phyloP scores from a whole-genome alignment of 2,888 invertebrate genomes.

The Brassicogethes aeneus region DNA sequence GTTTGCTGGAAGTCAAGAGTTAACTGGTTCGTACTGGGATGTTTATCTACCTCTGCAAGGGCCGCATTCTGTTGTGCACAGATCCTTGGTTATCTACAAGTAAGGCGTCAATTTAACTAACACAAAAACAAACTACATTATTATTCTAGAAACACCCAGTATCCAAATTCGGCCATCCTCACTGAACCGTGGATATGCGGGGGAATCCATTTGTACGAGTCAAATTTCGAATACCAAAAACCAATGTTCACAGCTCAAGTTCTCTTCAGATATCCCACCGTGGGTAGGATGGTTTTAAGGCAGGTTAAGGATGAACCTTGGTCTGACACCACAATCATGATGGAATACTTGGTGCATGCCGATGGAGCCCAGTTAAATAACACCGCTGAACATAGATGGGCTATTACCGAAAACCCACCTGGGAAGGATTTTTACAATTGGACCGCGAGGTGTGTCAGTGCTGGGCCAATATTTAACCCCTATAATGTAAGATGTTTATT shows the following conservation, averaged over 20 bases:
- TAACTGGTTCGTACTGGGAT: conserved; percentile 73
- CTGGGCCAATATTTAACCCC: conserved; percentile 71
- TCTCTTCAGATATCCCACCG: conserved; percentile 65
- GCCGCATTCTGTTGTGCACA: conserved; percentile 64
- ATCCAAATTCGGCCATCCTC: conserved; percentile 37
- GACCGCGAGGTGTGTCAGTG: conserved; percentile 74
- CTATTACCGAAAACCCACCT: conserved; percentile 67
- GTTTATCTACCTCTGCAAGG: conserved; percentile 78
- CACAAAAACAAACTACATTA: not conserved
- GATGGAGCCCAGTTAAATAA: conserved; percentile 74
- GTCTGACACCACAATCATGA: conserved; percentile 75
- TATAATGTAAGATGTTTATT: conserved; percentile 47
- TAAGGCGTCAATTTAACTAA: conserved; percentile 28
- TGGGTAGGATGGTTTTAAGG: conserved; percentile 73
- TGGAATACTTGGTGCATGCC: conserved; percentile 79
- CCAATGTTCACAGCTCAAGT: conserved; percentile 72
- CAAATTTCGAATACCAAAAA: conserved; percentile 57
- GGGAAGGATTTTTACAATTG: conserved; percentile 87
- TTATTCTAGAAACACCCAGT: conserved; percentile 42
- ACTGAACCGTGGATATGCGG: conserved; percentile 55
- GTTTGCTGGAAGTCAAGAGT: conserved; percentile 62
- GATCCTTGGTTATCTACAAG: conserved; percentile 72
- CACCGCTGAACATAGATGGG: conserved; percentile 72
- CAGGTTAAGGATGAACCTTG: conserved; percentile 72
- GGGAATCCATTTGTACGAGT: conserved; percentile 53